Base-by-base conservation (phyloP, 2,797 vertebrate species). In the Amazona finschi region DNA sequence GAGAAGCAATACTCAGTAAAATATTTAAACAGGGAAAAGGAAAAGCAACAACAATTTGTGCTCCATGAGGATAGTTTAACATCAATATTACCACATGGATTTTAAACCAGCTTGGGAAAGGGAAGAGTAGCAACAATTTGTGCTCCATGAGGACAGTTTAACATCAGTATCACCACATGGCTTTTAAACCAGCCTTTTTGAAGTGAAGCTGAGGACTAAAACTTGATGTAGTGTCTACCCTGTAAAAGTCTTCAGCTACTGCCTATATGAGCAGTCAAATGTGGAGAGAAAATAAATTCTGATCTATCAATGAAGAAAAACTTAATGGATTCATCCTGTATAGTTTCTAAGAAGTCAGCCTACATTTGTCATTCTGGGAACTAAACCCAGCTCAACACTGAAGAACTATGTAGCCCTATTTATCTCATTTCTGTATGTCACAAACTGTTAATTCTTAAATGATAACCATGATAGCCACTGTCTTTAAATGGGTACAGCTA, bases 391-490 rank as follows among this genome's bases (percentile, higher is more conserved):
- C 70, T 77, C 31, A 67, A 55, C 28, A 52, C 33, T 53, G 28
- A 64, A 73, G 41, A 81, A 57, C 46, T 61, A 55, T 1, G 2
- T 33, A 76, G 44, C 62, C 11, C 46, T 67, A 65, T 90, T 94
- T 83, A 80, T 93, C 88, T 82, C 43, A 70, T 92, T 77, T 62
- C 57, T 83, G 6, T 61, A 36, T 82, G 60, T 82, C 89, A 93
- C 75, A 82, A 95, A 87, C 65, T 90, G 85, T 89, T 86, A 93
- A 91, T 91, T 89, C 52, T 86, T 81, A 76, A 81, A 88, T 81
- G 3, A 81, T 53, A 95, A 81, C 76, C 36, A 22, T 21, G 46
- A 75, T 47, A 92, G 72, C 36, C 65, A 67, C 71, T 58, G 43
- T 64, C 17, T 95, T 66, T 87, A 73, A 79, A 73, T 44, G 43